phyloP scores from a whole-genome alignment of 2,113 vertebrate genomes.

The Nibea coibor region DNA sequence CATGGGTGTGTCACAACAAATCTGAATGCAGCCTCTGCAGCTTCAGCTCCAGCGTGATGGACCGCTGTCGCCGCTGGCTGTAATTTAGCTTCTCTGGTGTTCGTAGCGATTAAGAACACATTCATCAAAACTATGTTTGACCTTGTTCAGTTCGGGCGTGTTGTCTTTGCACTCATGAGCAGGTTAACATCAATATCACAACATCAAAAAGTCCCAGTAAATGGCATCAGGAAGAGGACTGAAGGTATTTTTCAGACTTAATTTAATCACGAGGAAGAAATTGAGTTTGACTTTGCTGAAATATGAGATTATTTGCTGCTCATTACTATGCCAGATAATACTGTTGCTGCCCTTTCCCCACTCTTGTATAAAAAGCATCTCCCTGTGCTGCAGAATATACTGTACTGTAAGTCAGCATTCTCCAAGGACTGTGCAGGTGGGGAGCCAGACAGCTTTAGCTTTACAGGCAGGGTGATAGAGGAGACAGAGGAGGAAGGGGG shows the following conservation, averaged over 20 bases:
- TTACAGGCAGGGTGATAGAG: slow-evolving; percentile 40
- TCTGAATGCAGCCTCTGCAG: slow-evolving; percentile 19
- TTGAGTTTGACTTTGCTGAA: neutral
- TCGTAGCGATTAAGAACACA: slow-evolving; percentile 41
- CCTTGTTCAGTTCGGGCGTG: slow-evolving; percentile 19
- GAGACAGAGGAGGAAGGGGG: slow-evolving; percentile 3
- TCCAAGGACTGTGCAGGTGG: slow-evolving; percentile 63
- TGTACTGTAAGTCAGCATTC: slow-evolving; percentile 45
- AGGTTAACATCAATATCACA: neutral
- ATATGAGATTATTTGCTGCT: slow-evolving; percentile 8
- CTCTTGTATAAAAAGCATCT: slow-evolving; percentile 24
- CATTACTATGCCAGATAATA: neutral
- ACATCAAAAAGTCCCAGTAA: neutral
- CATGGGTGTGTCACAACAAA: slow-evolving; percentile 57
- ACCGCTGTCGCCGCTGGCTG: slow-evolving; percentile 18
- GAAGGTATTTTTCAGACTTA: neutral
- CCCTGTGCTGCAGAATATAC: slow-evolving; percentile 37
- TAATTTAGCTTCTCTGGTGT: slow-evolving; percentile 41
- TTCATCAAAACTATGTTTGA: slow-evolving; percentile 45
- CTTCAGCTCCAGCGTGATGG: slow-evolving; percentile 45
- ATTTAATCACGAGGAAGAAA: no score
- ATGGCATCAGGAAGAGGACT: neutral
- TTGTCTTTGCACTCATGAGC: neutral
- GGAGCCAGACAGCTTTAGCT: slow-evolving; percentile 61
- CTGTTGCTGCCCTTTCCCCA: slow-evolving; percentile 17